Percentiles rank a stretch among this genome's conserved stretches.
phyloP scores from a whole-genome alignment of 2,888 invertebrate species.

The Agrotis exclamationis region DNA sequence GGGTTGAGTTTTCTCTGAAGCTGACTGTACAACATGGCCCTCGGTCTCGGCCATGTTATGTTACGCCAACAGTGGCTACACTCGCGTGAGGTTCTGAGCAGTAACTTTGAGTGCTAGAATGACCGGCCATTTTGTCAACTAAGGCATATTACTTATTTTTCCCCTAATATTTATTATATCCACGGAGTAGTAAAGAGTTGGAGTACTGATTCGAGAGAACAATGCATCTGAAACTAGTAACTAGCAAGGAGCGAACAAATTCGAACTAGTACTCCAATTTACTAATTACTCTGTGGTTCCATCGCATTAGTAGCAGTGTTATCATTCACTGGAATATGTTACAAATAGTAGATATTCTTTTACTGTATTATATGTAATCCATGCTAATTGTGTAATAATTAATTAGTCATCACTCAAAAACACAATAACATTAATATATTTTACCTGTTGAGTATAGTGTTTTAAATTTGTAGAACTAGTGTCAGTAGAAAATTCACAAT shows the following conservation, averaged over 20 bases:
- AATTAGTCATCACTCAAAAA: slow-evolving; percentile 47
- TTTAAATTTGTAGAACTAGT: slow-evolving; percentile 14
- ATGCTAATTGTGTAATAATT: slow-evolving; percentile 42
- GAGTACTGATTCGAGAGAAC: slow-evolving; percentile 1
- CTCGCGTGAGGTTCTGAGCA: too few species aligned
- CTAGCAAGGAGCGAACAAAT: not conserved
- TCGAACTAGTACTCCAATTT: slow-evolving; percentile 12
- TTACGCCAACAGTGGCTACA: too few species aligned
- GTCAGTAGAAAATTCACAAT: slow-evolving; percentile 15
- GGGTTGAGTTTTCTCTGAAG: too few species aligned
- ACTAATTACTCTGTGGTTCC: slow-evolving; percentile 10
- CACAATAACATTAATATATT: slow-evolving; percentile 3
- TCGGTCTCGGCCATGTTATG: too few species aligned
- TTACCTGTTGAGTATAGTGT: slow-evolving; percentile 12
- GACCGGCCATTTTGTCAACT: too few species aligned
- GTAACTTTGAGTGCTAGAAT: too few species aligned
- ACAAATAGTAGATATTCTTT: slow-evolving; percentile 14
- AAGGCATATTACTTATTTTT: too few species aligned
- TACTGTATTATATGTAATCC: slow-evolving; percentile 18
- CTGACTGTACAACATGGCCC: too few species aligned
- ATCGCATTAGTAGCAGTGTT: slow-evolving; percentile 32
- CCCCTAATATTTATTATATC: not conserved
- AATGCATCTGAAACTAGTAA: too few species aligned
- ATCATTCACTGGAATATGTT: slow-evolving; percentile 19
- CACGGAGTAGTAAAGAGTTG: slow-evolving; percentile 24